These are phyloP conservation scores for Philypnodon macrostomus DNA, from an alignment of 2,797 vertebrate genomes.

Conservation along the genomic window DNA sequence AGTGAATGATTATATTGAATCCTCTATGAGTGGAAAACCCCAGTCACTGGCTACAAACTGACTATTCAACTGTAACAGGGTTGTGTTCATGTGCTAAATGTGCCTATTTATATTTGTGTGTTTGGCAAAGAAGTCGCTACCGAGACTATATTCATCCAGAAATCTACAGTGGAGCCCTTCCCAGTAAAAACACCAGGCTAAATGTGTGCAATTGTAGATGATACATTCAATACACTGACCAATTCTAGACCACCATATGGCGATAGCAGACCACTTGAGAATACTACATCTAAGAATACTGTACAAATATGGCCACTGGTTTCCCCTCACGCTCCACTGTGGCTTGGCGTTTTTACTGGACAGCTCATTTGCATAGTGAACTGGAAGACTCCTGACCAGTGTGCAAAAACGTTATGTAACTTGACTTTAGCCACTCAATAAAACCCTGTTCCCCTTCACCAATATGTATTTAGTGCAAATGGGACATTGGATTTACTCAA, in stretches of 20 bases:
- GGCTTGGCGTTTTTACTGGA: constrained; percentile 35
- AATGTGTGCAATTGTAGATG: constrained; percentile 52
- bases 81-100: constrained; percentile 52
- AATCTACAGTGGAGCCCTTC: constrained; percentile 55
- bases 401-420: not conserved
- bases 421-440: not conserved
- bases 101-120: constrained; percentile 61
- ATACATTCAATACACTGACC: constrained; percentile 8
- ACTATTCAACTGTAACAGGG: constrained; percentile 39
- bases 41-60: constrained; percentile 52
- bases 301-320: constrained; percentile 36
- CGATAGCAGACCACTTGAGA: constrained; percentile 37
- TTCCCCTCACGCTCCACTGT: constrained; percentile 11
- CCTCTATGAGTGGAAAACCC: constrained; percentile 62
- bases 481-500: too few species aligned
- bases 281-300: constrained; percentile 37
- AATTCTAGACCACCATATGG: constrained; percentile 46
- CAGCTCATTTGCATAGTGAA: constrained; percentile 27
- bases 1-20: constrained; percentile 57
- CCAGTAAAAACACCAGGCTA: constrained; percentile 57
- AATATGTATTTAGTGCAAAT: not conserved
- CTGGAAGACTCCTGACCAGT: constrained; percentile 9
- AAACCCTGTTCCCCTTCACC: not conserved
- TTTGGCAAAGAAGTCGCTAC: constrained; percentile 53
- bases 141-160: constrained; percentile 55